Conservation (phyloP, 2,888 invertebrate genomes). For the Acleris sparsana region DNA sequence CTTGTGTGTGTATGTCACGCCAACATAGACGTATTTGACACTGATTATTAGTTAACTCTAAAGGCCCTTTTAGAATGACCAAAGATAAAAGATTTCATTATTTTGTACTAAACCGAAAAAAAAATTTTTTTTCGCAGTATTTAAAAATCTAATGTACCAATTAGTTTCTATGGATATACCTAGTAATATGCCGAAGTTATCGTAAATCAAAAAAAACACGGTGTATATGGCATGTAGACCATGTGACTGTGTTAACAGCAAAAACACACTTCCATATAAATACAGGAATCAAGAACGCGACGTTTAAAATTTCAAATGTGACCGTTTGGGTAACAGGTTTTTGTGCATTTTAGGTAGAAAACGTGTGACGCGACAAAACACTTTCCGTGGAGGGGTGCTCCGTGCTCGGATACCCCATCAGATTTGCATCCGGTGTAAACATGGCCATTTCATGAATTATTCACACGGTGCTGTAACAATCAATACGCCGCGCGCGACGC, state of each 20-base stretch:
- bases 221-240: slow-evolving; percentile 22
- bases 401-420: slow-evolving; percentile 23
- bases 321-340: slow-evolving; percentile 15
- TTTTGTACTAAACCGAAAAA: too few relatives aligned
- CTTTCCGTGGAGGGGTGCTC: slow-evolving; percentile 2
- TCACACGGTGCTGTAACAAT: slow-evolving; percentile 27
- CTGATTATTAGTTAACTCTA: too few relatives aligned
- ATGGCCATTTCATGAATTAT: slow-evolving; percentile 31
- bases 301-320: slow-evolving; percentile 11
- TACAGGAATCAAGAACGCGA: slow-evolving; percentile 10
- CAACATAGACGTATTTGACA: too few relatives aligned
- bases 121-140: too few relatives aligned
- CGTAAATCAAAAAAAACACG: too few relatives aligned
- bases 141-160: too few relatives aligned
- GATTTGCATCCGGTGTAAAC: slow-evolving; percentile 32
- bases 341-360: slow-evolving; percentile 1
- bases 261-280: slow-evolving; percentile 4
- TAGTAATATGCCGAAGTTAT: too few relatives aligned
- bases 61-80: too few relatives aligned
- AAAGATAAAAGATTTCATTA: too few relatives aligned
- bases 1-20: too few relatives aligned
- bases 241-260: slow-evolving; percentile 27
- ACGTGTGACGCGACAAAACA: slow-evolving; percentile 12
- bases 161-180: too few relatives aligned
- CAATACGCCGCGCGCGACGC: slow-evolving; percentile 14